Evolutionary conservation across 2,888 invertebrate genomes (phyloP), one percentile per base, ranked within the genome.

Genomic region (Dione juno): DNA sequence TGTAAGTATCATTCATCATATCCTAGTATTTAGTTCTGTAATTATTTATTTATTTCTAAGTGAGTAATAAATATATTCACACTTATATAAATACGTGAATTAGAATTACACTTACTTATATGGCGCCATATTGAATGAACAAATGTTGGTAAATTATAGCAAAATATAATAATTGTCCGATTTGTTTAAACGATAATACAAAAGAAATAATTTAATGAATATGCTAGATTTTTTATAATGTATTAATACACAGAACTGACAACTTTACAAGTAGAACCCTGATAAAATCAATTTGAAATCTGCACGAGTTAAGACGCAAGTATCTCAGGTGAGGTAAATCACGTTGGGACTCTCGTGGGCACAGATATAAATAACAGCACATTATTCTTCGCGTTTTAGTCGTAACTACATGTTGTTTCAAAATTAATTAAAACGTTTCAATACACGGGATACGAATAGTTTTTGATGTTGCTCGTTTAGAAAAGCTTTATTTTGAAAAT

Each of bases 341-440:
- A 74, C 74, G 72, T 74, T 74, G 72, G 7, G 41, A 7, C 37
- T 57, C 71, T 54, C 69, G 71, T 69, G 73, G 69, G 48, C 63
- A 9, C 53, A 13, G 40, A 16, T 74, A 74, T 70, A 69, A 72
- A 72, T 74, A 74, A 52, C 19, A 13, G 54, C 57, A 63, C 52
- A 66, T 67, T 67, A 41, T 69, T 48, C 50, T 53, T 48, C 68
- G 61, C 52, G 68, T 52, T 67, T 59, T 19, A 50, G 64, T 54
- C 28, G 61, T 35, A 41, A 43, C 37, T n/a, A 28, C 6, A 61
- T n/a, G n/a, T 61, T 8, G n/a, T 41, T 59, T 9, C 53, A 66
- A 53, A 41, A 54, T 57, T 37, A 57, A 57, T 57, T 57, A 43
- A 52, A 37, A 65, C 35, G 40, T 40, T 50, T 59, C 54, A 37